phyloP scores from a whole-genome alignment of 2,113 vertebrate genomes.

The Syngnathus typhle region DNA sequence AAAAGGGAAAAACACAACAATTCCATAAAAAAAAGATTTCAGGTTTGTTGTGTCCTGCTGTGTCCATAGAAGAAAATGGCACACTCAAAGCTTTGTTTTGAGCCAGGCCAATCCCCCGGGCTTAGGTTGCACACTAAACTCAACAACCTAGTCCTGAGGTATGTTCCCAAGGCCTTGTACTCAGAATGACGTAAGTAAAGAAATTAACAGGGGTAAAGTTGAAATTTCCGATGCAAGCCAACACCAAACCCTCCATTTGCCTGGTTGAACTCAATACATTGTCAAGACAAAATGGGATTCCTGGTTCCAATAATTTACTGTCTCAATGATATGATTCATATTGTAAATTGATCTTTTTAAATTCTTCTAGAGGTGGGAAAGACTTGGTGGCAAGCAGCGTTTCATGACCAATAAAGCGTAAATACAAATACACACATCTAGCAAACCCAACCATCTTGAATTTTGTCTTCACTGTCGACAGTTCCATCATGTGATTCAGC shows the following conservation, averaged over 20 bases:
- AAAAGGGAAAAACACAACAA: constrained; percentile 16
- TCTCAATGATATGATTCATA: neutral
- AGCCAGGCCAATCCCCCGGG: constrained; percentile 28
- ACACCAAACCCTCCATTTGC: constrained; percentile 15
- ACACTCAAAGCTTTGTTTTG: constrained; percentile 47
- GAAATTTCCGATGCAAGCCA: constrained; percentile 32
- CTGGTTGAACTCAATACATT: neutral
- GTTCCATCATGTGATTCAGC: neutral
- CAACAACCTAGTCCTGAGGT: constrained; percentile 31
- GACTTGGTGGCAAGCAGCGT: neutral
- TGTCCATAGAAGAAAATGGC: constrained; percentile 27
- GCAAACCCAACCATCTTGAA: no score
- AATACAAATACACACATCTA: no score
- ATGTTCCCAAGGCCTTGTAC: constrained; percentile 33
- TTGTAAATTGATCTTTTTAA: neutral
- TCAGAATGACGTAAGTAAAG: constrained; percentile 40
- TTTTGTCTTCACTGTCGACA: neutral
- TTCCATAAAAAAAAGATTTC: constrained; percentile 33
- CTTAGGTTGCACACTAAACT: constrained; percentile 34
- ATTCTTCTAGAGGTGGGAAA: neutral
- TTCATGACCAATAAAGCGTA: neutral
- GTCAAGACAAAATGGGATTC: neutral
- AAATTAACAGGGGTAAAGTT: constrained; percentile 34
- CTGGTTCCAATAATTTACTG: neutral
- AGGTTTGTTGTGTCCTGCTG: constrained; percentile 13